phyloP scores from a whole-genome alignment of 2,888 invertebrate species.

The Pseudanteris insignis region DNA sequence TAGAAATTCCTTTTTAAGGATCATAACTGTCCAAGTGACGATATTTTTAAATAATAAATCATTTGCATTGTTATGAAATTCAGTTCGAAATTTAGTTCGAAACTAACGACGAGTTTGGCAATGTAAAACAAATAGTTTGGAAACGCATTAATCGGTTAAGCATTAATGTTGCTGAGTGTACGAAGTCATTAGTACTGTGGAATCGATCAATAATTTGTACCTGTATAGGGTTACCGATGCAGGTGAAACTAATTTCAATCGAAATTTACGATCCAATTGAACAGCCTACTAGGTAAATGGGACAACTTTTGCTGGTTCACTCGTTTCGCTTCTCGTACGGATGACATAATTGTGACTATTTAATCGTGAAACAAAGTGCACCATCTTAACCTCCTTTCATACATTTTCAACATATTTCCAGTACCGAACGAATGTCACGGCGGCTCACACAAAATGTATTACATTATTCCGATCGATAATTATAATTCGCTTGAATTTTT shows the following conservation, averaged over 20 bases:
- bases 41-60: no score
- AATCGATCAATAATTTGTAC: constrained; percentile 33
- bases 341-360: constrained; percentile 19
- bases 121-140: constrained; percentile 10
- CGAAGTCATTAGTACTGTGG: constrained; percentile 27
- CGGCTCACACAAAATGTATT: no score
- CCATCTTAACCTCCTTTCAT: background rate
- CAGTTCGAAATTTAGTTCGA: background rate
- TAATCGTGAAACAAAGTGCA: constrained; percentile 6
- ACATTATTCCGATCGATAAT: no score
- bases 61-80: background rate
- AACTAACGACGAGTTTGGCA: background rate
- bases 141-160: constrained; percentile 21
- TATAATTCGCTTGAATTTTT: no score
- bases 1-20: no score
- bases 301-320: constrained; percentile 25
- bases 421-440: no score
- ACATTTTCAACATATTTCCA: no score
- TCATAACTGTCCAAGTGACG: no score
- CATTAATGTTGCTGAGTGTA: constrained; percentile 24
- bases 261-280: constrained; percentile 33
- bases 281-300: constrained; percentile 29
- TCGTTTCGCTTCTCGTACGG: constrained; percentile 19
- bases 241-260: constrained; percentile 37
- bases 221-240: constrained; percentile 13